Percentiles rank a stretch among this genome's conserved stretches.
phyloP scores from a whole-genome alignment of 2,797 vertebrate genomes.

The Bryconaethiops microstoma region DNA sequence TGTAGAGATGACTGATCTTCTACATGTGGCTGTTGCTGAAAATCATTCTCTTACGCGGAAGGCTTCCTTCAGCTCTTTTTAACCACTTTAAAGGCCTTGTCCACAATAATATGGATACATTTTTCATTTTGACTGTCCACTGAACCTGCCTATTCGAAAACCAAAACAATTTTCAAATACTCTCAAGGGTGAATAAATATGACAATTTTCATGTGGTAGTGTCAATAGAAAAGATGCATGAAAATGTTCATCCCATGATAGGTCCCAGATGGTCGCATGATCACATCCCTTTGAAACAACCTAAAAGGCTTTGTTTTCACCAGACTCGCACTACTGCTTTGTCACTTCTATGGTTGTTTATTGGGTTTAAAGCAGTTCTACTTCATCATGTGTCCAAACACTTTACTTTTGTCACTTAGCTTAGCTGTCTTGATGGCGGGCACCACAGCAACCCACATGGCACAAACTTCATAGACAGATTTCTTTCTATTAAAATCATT shows the following conservation, averaged over 20 bases:
- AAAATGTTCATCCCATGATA: neutral
- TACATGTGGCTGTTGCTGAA: neutral
- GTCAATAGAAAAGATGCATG: neutral
- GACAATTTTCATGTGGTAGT: neutral
- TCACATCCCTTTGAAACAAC: neutral
- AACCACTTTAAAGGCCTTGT: neutral
- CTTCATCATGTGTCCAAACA: too few species aligned
- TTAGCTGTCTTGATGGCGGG: too few species aligned
- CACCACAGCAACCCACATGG: too few species aligned
- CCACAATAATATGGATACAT: neutral
- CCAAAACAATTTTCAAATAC: neutral
- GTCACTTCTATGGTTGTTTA: too few species aligned
- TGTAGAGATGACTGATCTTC: slow-evolving; percentile 1
- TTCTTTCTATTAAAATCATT: too few species aligned
- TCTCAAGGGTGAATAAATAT: neutral
- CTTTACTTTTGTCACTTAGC: too few species aligned
- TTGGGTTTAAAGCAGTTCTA: too few species aligned
- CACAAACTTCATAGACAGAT: too few species aligned
- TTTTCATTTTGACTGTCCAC: neutral
- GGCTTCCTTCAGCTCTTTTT: neutral
- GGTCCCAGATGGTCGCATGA: neutral
- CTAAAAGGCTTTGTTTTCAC: neutral
- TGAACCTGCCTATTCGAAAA: neutral
- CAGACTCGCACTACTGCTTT: neutral
- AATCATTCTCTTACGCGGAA: neutral